Evolutionary conservation across 2,888 invertebrate genomes (phyloP), one percentile per base, ranked within the genome.

Genomic region (Salpingus planirostris): DNA sequence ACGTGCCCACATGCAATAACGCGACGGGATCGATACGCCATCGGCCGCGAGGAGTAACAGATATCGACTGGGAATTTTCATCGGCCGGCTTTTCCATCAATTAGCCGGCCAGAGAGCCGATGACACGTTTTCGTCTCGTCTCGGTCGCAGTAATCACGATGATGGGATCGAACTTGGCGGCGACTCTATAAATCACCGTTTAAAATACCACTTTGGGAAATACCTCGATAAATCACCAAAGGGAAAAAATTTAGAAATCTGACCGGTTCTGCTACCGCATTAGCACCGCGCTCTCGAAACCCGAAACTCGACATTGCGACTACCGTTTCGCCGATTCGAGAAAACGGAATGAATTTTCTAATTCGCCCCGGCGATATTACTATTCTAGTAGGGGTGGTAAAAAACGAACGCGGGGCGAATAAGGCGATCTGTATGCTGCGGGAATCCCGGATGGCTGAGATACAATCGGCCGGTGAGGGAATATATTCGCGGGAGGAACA

Each of bases 401-500:
- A 59, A 60, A 59, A 59, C 54, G 52, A 48, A 49, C 45, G 46
- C 50, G 49, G 49, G 49, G 56, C 50, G 50, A 55, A 58, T 42
- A 48, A 56, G 58, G 56, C 52, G 54, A 57, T 56, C 55, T 55
- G 57, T 57, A 55, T 58, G 54, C 56, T 43, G 51, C 39, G 43
- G 50, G 55, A 54, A 54, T 54, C 53, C 54, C 51, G 49, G 54
- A 57, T 51, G 47, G 54, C 54, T 54, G 54, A 56, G 54, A 57
- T 58, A 58, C 56, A 57, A 56, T 56, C 55, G 55, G 45, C 47
- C 51, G 47, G 51, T 46, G 49, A 51, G 53, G 52, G 54, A 55
- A 55, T 55, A 56, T 55, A 57, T 55, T 54, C 54, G 54, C 52
- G 52, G 47, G 51, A 51, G 52, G 52, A 57, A 59, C 59, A 55